Conservation (phyloP, 2,888 invertebrate genomes). For the Agonopterix subpropinquella region DNA sequence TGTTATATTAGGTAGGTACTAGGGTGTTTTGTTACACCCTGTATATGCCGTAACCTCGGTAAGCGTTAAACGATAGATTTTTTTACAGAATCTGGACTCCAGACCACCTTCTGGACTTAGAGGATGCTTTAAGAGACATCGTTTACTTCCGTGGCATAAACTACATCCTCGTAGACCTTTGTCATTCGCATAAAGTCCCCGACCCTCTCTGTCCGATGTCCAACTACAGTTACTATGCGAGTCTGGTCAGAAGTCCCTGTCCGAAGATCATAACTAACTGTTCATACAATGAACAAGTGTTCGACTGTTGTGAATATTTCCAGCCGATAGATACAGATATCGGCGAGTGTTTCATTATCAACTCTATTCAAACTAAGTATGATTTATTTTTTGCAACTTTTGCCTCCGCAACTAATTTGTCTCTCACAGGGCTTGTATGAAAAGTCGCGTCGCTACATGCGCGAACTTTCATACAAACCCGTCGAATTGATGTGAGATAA, state of each 20-base stretch:
- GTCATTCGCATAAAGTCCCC: conserved; percentile 60
- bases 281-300: conserved; percentile 62
- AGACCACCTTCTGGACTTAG: conserved; percentile 80
- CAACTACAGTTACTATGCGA: conserved; percentile 77
- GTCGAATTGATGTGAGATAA: no score
- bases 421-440: no score
- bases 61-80: background rate
- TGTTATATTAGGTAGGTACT: no score
- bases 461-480: no score
- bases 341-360: conserved; percentile 77
- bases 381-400: no score
- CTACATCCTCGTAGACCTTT: conserved; percentile 79
- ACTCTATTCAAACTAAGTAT: conserved; percentile 75
- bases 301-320: conserved; percentile 80
- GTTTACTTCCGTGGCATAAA: conserved; percentile 80
- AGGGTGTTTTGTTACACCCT: no score
- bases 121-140: conserved; percentile 81
- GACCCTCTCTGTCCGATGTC: conserved; percentile 74
- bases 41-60: no score
- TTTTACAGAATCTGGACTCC: conserved; percentile 78
- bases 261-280: conserved; percentile 65
- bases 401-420: no score
- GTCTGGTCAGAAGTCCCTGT: conserved; percentile 72
- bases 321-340: conserved; percentile 74
- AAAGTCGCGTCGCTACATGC: no score